Conservation (phyloP, 1,140 invertebrate species). For the Drosophila elegans region DNA sequence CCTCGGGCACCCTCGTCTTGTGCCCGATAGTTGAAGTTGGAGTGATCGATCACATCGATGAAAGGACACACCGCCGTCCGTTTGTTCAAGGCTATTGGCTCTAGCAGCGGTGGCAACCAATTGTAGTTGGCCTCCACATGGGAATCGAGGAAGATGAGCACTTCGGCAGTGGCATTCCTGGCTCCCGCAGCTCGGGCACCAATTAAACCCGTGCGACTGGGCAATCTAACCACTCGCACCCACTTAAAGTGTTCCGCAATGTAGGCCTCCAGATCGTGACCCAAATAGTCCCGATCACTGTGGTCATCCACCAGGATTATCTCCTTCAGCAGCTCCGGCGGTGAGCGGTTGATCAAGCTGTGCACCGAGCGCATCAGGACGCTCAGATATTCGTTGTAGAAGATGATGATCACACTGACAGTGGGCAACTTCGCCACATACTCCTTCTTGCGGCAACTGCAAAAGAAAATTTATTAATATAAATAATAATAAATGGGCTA, state of each 20-base stretch:
- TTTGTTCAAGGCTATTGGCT: conserved; percentile 94
- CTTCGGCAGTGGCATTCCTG: conserved; percentile 91
- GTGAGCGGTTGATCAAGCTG: conserved; percentile 94
- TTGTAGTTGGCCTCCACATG: conserved; percentile 98
- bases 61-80: conserved; percentile 97
- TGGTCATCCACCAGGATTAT: conserved; percentile 97
- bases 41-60: conserved; percentile 97
- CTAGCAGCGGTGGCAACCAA: conserved; percentile 96
- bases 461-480: background rate
- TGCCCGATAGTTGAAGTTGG: conserved; percentile 96
- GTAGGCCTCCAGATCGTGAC: conserved; percentile 91
- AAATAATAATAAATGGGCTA: too few species aligned
- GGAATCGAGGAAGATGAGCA: conserved; percentile 97
- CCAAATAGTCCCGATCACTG: conserved; percentile 91
- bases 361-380: conserved; percentile 93
- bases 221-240: conserved; percentile 91
- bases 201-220: conserved; percentile 93
- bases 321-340: conserved; percentile 93
- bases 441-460: conserved; percentile 89
- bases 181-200: conserved; percentile 95
- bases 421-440: conserved; percentile 92
- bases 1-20: conserved; percentile 98
- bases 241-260: conserved; percentile 88
- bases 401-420: conserved; percentile 95
- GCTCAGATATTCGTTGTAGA: conserved; percentile 97